These are phyloP conservation scores for Leucophenga varia DNA, from an alignment of 1,140 invertebrate genomes.

Conservation along the genomic window DNA sequence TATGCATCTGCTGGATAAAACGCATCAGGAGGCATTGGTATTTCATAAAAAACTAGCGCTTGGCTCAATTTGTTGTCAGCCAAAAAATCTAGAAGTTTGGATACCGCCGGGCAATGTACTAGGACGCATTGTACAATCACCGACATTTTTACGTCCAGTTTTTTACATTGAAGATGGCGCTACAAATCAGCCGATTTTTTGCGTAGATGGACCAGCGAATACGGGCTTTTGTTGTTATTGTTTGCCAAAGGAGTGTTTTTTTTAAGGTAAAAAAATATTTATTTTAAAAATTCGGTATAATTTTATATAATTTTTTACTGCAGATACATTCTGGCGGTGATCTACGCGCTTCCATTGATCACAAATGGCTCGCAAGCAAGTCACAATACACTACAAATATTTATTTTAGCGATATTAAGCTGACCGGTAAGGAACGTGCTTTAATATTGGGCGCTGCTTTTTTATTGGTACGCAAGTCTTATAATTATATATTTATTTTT, in stretches of 20 bases:
- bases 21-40: slow-evolving; percentile 65
- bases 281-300: neutral
- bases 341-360: slow-evolving; percentile 57
- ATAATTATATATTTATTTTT: neutral
- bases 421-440: slow-evolving; percentile 57
- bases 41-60: slow-evolving; percentile 61
- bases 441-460: slow-evolving; percentile 59
- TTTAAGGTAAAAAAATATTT: slow-evolving; percentile 54
- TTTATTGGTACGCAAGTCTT: slow-evolving; percentile 50
- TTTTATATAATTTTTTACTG: slow-evolving; percentile 1
- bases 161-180: slow-evolving; percentile 57
- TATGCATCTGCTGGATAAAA: slow-evolving; percentile 66
- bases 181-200: slow-evolving; percentile 52
- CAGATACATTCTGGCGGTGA: slow-evolving; percentile 53
- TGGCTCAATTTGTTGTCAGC: slow-evolving; percentile 45
- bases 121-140: slow-evolving; percentile 57
- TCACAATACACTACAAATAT: slow-evolving; percentile 59
- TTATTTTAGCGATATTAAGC: slow-evolving; percentile 56
- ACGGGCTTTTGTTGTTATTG: slow-evolving; percentile 47
- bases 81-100: slow-evolving; percentile 57
- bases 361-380: slow-evolving; percentile 58
- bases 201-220: slow-evolving; percentile 56
- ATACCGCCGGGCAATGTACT: slow-evolving; percentile 58
- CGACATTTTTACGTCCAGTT: slow-evolving; percentile 47
- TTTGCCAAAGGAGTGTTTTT: slow-evolving; percentile 56